Percentiles rank a stretch among this genome's conserved stretches.
These are phyloP conservation scores for Gadopsis bispinosus DNA, from an alignment of 2,797 vertebrate genomes.

Conservation along the genomic window DNA sequence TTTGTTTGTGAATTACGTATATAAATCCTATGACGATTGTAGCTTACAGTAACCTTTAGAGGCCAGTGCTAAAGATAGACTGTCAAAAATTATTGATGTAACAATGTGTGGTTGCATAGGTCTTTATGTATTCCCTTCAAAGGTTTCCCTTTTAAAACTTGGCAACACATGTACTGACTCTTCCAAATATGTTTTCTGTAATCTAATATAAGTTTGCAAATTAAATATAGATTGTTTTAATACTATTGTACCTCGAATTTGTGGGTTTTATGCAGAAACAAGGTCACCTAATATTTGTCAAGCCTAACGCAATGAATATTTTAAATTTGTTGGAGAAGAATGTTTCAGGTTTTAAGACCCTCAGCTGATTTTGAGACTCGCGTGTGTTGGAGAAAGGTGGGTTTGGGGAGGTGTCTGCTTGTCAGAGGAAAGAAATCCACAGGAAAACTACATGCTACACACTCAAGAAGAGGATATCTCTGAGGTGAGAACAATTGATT, in stretches of 20 bases:
- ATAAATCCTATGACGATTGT: constrained; percentile 79
- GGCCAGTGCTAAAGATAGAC: constrained; percentile 84
- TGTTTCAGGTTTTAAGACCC: neutral
- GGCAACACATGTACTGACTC: constrained; percentile 91
- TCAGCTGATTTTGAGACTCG: neutral
- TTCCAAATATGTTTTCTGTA: constrained; percentile 95
- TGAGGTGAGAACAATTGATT: constrained; percentile 78
- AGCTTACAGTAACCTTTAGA: constrained; percentile 85
- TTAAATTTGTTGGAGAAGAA: neutral
- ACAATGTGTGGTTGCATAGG: constrained; percentile 83
- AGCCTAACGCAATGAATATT: neutral
- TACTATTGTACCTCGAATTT: constrained; percentile 87
- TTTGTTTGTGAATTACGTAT: constrained; percentile 82
- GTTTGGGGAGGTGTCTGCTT: constrained; percentile 68
- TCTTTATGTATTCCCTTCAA: constrained; percentile 89
- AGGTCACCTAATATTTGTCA: neutral
- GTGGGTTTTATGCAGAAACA: constrained; percentile 20
- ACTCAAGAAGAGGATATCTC: constrained; percentile 84
- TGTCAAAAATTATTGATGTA: constrained; percentile 80
- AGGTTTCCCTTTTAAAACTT: constrained; percentile 93
- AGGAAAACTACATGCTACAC: constrained; percentile 86
- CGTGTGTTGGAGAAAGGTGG: neutral
- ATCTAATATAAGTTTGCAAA: constrained; percentile 99
- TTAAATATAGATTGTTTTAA: constrained; percentile 99
- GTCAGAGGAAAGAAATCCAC: constrained; percentile 78